A percentile compares a stretch with the other conserved stretches of the same genome.
Evolutionary conservation across 2,888 invertebrate genomes (phyloP).

Genomic region (Noctua pronuba): DNA sequence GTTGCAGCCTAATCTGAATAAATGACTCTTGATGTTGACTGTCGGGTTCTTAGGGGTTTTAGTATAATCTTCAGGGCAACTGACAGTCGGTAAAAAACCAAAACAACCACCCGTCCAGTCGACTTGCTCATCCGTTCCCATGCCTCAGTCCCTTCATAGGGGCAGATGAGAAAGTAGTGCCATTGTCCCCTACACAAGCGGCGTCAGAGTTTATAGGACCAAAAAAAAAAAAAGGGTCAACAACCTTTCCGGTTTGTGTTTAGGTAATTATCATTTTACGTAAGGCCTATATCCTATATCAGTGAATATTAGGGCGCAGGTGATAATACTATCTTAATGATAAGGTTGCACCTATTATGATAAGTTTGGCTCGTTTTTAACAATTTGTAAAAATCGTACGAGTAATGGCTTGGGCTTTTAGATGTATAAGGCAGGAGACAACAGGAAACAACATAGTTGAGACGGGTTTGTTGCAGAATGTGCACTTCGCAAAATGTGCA

Average conservation of each 20-base stretch:
- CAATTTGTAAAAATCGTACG: background rate
- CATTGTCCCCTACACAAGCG: too few relatives aligned
- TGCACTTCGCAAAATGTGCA: too few relatives aligned
- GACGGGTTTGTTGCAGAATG: too few relatives aligned
- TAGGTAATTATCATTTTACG: conserved; percentile 1
- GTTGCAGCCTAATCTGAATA: too few relatives aligned
- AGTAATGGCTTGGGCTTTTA: background rate
- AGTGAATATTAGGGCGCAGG: background rate
- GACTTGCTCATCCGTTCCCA: too few relatives aligned
- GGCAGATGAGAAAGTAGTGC: too few relatives aligned
- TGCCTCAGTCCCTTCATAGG: too few relatives aligned
- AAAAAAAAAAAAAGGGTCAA: background rate
- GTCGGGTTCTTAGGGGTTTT: too few relatives aligned
- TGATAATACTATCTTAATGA: conserved; percentile 33
- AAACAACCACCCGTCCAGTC: too few relatives aligned
- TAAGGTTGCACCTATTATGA: conserved; percentile 19
- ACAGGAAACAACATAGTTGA: background rate
- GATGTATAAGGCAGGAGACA: background rate
- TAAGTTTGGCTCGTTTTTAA: background rate
- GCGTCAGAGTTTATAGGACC: background rate
- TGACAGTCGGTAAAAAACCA: too few relatives aligned
- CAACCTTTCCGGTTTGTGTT: background rate
- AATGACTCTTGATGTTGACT: too few relatives aligned
- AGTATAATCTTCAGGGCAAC: too few relatives aligned
- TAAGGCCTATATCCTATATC: background rate